A percentile compares a stretch with the other conserved stretches of the same genome.
These are phyloP conservation scores for Norana najaformis DNA, from an alignment of 2,888 invertebrate species.

Conservation along the genomic window DNA sequence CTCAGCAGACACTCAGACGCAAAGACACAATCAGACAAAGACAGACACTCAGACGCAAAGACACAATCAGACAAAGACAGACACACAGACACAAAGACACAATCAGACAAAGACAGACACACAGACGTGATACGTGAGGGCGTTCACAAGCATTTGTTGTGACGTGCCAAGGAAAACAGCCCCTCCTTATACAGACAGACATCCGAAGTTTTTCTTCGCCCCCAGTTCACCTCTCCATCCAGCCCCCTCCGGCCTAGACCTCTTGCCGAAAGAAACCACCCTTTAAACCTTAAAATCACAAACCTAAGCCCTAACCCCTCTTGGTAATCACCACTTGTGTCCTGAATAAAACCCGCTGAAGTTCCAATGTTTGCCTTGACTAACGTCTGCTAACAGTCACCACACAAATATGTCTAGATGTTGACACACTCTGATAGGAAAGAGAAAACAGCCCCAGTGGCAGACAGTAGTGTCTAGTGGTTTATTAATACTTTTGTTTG, in stretches of 20 bases:
- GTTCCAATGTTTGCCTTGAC: neutral
- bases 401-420: neutral
- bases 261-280: neutral
- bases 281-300: neutral
- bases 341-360: neutral
- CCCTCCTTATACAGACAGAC: neutral
- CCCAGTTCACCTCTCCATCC: neutral
- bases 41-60: neutral
- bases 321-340: neutral
- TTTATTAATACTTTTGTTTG: no score
- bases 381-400: neutral
- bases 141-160: neutral
- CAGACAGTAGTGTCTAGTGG: no score
- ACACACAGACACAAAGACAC: neutral
- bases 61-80: neutral
- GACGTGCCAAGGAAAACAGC: neutral
- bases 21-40: neutral
- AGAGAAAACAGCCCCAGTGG: no score
- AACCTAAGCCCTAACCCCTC: conserved; percentile 3
- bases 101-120: neutral
- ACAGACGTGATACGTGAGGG: neutral
- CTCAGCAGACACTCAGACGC: neutral
- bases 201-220: neutral
- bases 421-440: neutral
- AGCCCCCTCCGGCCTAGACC: neutral